Conservation (phyloP, 2,797 vertebrate species). For the Parauchenoglanis punctatus region DNA sequence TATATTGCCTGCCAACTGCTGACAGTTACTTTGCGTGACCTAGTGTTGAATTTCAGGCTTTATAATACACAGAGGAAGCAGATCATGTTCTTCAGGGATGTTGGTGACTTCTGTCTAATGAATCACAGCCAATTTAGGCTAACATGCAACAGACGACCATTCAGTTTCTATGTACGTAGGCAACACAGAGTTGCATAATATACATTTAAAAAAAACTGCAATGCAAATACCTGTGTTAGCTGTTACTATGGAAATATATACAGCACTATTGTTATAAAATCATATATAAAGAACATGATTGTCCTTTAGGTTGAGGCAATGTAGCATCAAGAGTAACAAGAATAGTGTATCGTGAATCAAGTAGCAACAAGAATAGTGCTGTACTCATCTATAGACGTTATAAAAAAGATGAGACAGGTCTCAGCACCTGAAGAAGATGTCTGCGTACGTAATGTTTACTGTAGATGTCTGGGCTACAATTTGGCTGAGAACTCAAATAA, state of each 20-base stretch:
- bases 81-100: neutral
- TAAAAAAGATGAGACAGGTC: neutral
- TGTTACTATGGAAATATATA: neutral
- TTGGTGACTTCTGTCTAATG: neutral
- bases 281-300: neutral
- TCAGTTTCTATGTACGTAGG: neutral
- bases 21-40: neutral
- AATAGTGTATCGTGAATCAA: no score
- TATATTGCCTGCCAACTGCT: neutral
- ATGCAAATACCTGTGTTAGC: neutral
- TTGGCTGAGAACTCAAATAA: neutral
- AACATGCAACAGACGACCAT: neutral
- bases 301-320: neutral
- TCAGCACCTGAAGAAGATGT: neutral
- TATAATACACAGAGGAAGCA: neutral
- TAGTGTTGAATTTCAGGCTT: slow-evolving; percentile 2
- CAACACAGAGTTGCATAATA: neutral
- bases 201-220: no score
- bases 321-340: neutral
- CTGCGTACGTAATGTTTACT: neutral
- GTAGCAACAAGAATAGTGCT: neutral
- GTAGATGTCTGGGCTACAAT: neutral
- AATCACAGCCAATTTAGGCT: neutral
- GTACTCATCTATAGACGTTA: neutral
- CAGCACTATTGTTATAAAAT: neutral